Percentiles rank a stretch among this genome's conserved stretches.
Conservation (phyloP, 2,797 vertebrate species). For the Synaphobranchus kaupii region DNA sequence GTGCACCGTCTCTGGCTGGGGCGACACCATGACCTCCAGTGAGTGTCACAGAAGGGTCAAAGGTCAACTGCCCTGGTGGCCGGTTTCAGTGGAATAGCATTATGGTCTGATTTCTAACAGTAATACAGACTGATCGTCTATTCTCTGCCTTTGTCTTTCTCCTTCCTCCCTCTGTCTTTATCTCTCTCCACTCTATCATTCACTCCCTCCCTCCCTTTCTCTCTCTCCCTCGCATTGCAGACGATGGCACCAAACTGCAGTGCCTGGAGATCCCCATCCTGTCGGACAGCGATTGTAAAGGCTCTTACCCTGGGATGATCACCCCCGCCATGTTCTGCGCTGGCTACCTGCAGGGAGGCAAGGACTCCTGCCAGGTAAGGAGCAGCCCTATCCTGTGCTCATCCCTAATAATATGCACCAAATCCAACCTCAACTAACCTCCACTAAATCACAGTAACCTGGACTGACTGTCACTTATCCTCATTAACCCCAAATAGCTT, state of each 20-base stretch:
- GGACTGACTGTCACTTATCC: too few species aligned
- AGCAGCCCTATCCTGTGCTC: neutral
- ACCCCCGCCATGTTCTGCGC: conserved; percentile 70
- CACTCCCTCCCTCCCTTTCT: neutral
- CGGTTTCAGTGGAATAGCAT: neutral
- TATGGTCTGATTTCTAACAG: neutral
- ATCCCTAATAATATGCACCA: neutral
- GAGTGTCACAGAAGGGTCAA: neutral
- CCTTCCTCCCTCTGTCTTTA: too few species aligned
- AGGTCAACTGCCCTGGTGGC: neutral
- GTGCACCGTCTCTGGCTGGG: conserved; percentile 79
- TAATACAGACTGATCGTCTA: too few species aligned
- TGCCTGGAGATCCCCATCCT: conserved; percentile 54
- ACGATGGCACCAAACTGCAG: conserved; percentile 50
- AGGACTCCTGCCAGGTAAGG: conserved; percentile 76
- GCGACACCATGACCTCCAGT: conserved; percentile 69
- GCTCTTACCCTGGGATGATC: conserved; percentile 44
- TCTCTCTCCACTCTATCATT: neutral
- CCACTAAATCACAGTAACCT: too few species aligned
- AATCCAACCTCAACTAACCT: neutral
- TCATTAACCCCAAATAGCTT: neutral
- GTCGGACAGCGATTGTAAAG: conserved; percentile 33
- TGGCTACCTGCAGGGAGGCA: conserved; percentile 71
- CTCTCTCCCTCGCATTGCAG: neutral
- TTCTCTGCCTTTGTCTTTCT: too few species aligned